Evolutionary conservation across 2,888 invertebrate species (phyloP), one percentile per base, ranked within the genome.

Genomic region (Caenorhabditis sp.): DNA sequence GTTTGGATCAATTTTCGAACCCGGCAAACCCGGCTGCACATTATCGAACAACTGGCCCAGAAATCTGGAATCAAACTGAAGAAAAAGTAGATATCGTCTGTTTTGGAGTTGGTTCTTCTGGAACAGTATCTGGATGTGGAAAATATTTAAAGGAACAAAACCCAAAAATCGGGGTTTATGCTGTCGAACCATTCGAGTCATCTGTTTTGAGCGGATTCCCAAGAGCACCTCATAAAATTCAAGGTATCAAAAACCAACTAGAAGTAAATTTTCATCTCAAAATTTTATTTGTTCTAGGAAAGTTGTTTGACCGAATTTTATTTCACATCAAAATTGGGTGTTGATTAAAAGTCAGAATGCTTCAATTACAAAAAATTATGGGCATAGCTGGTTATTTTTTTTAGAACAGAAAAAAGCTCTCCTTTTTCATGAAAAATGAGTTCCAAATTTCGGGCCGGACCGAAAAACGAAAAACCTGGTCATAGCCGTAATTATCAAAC

Each of bases 41-140:
- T 71, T 83, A 85, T 58, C 70, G 69, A 58, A 83, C 81, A 8
- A 87, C 87, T 0, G 87, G 85, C 10, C 84, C 84, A 5, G 87
- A 87, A 72, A 86, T 87, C 51, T 87, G 84, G 83, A 24, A 65
- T n/a, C 86, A 87, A 66, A 86, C 87, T 8, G 65, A 81, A n/a
- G 83, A 82, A 59, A 77, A 83, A 68, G 81, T 87, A 6, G 86
- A 84, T 58, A 82, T 80, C 36, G 84, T 84, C 24, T 71, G 81
- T 61, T 85, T 85, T 53, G 85, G 84, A 23, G 78, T 85, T 51
- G 85, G 85, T 8, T 79, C 84, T 1, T 84, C 83, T 14, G 84
- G 84, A 37, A 84, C 84, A 8, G 65, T 84, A 14, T 74, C 79
- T 10, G 84, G 81, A 26, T 69, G 70, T 26, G 78, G 80, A 14